Percentiles rank a stretch among this genome's conserved stretches.
These are phyloP conservation scores for Episyrphus balteatus DNA, from an alignment of 1,140 invertebrate species.

Conservation along the genomic window DNA sequence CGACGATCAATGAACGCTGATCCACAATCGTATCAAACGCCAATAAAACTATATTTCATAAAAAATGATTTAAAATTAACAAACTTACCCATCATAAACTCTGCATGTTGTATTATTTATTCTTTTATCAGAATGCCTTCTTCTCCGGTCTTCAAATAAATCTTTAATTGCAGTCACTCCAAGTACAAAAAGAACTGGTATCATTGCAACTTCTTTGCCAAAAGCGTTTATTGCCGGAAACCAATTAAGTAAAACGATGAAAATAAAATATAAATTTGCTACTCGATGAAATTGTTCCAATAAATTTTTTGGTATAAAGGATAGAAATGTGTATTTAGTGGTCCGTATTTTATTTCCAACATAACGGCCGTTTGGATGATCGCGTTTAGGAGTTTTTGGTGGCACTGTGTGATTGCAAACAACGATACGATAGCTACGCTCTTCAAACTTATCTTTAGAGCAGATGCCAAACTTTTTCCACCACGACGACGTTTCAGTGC, in stretches of 20 bases:
- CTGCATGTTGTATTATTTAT: constrained; percentile 89
- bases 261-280: constrained; percentile 96
- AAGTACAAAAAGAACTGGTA: constrained; percentile 89
- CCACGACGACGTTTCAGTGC: constrained; percentile 53
- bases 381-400: constrained; percentile 58
- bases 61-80: too few relatives aligned
- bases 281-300: constrained; percentile 96
- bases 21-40: too few relatives aligned
- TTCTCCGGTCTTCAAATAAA: constrained; percentile 85
- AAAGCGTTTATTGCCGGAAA: constrained; percentile 88
- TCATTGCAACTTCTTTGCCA: constrained; percentile 91
- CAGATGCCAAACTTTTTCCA: constrained; percentile 54
- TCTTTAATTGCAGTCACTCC: constrained; percentile 96
- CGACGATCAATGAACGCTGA: too few relatives aligned
- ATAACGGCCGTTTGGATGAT: constrained; percentile 73
- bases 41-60: too few relatives aligned
- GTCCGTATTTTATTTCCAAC: constrained; percentile 80
- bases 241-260: constrained; percentile 93
- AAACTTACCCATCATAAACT: constrained; percentile 78
- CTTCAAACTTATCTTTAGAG: constrained; percentile 49
- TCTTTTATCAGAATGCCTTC: constrained; percentile 80
- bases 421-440: constrained; percentile 56
- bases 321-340: constrained; percentile 90
- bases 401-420: constrained; percentile 75
- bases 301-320: constrained; percentile 92